phyloP scores from a whole-genome alignment of 2,113 vertebrate genomes.

The Barnardius zonarius region DNA sequence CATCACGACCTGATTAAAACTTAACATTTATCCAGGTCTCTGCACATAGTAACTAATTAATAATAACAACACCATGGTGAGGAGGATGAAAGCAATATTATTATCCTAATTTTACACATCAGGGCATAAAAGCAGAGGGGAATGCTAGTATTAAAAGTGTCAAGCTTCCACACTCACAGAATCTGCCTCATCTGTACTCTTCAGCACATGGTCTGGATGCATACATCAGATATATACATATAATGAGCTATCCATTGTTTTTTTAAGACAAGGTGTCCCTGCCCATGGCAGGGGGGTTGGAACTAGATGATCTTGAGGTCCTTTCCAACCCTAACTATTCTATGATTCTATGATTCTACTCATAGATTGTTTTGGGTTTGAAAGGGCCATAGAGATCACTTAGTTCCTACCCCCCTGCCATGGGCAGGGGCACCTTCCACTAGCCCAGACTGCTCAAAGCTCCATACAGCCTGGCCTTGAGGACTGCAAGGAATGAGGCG shows the following conservation, averaged over 20 bases:
- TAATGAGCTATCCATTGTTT: not conserved
- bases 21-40: not conserved
- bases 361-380: not conserved
- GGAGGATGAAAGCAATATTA: slow-evolving; percentile 29
- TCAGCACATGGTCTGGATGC: not conserved
- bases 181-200: not conserved
- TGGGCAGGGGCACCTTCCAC: not conserved
- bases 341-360: too few species aligned
- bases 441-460: not conserved
- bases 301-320: too few species aligned
- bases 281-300: too few species aligned
- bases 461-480: not conserved
- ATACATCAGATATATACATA: not conserved
- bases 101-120: slow-evolving; percentile 40
- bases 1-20: slow-evolving; percentile 30
- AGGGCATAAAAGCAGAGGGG: not conserved
- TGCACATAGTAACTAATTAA: slow-evolving; percentile 20
- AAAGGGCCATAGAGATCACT: not conserved
- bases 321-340: too few species aligned
- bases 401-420: not conserved
- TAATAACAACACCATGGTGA: not conserved
- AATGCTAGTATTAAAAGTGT: not conserved
- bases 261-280: not conserved
- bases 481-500: not conserved
- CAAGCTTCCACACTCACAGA: not conserved